Base-by-base conservation (phyloP, 1,140 invertebrate genomes). In the Andrena cerasifolii region DNA sequence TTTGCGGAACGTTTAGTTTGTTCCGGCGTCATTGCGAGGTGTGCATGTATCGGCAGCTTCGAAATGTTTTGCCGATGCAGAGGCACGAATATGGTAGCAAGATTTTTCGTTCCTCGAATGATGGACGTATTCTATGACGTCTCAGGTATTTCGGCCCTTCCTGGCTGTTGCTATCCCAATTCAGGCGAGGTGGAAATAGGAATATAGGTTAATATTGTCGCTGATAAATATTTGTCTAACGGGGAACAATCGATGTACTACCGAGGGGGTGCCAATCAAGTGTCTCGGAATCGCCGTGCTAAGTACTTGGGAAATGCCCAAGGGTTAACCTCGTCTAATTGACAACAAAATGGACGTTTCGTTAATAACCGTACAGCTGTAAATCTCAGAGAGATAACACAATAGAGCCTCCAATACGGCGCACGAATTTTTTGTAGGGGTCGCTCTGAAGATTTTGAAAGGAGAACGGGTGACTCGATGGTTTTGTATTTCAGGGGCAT, bases 241-340 rank as follows among this genome's bases (percentile, higher is more conserved):
- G 14, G 18, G 31, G 12, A 40, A 21, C 18, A 58, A 58, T 70
- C 36, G 53, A 70, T 70, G 28, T 3, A 31, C 31, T 3, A 53
- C 8, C 26, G 12, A 24, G 49, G n/a, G 26, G n/a, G 18, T 24
- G n/a, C 4, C 26, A 31, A 14, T 28, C 14, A 59, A 31, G n/a
- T 47, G 31, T 10, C 36, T 16, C n/a, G 8, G 36, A 71, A 71
- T 31, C 51, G 21, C 10, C 3, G 53, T 28, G 31, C 36, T 4
- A 43, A 56, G n/a, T 71, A 21, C 16, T 24, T 24, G 16, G 1
- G 3, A 45, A 33, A 56, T 58, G 58, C 26, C 33, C 28, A 59
- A 58, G 59, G 36, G 36, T 33, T 56, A 6, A 18, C 4, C 10
- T 40, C 33, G n/a, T 26, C 6, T 56, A 70, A 70, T 70, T 70